A percentile compares a stretch with the other conserved stretches of the same genome.
phyloP scores from a whole-genome alignment of 2,888 invertebrate species.

The Griposia aprilina region DNA sequence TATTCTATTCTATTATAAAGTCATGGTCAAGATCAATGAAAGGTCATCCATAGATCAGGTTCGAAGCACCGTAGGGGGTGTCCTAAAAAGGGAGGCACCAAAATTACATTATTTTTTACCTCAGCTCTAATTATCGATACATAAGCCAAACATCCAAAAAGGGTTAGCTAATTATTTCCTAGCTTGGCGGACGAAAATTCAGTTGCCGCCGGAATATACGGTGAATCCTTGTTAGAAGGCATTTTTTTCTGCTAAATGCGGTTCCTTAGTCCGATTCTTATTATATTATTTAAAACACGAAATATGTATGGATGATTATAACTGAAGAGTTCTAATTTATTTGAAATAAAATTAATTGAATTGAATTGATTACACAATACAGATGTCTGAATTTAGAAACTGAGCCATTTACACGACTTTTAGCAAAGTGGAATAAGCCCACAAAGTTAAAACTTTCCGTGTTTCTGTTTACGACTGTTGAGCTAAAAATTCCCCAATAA shows the following conservation, averaged over 20 bases:
- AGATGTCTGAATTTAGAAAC: not conserved
- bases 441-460: constrained; percentile 67
- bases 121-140: not conserved
- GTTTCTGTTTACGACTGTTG: constrained; percentile 44
- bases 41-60: not conserved
- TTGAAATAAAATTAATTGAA: too few relatives aligned
- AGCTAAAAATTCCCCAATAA: constrained; percentile 72
- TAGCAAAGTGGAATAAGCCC: too few relatives aligned
- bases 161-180: not conserved
- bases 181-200: not conserved
- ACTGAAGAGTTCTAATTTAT: too few relatives aligned
- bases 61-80: not conserved
- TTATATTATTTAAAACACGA: too few relatives aligned
- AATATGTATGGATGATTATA: too few relatives aligned
- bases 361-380: not conserved
- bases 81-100: not conserved
- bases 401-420: not conserved
- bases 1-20: too few relatives aligned
- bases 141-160: not conserved
- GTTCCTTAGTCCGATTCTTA: too few relatives aligned
- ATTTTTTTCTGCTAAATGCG: too few relatives aligned
- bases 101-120: not conserved
- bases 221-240: too few relatives aligned
- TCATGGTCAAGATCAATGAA: not conserved
- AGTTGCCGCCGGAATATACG: not conserved